phyloP scores from a whole-genome alignment of 1,140 invertebrate genomes.

The Drosophila trapezifrons region DNA sequence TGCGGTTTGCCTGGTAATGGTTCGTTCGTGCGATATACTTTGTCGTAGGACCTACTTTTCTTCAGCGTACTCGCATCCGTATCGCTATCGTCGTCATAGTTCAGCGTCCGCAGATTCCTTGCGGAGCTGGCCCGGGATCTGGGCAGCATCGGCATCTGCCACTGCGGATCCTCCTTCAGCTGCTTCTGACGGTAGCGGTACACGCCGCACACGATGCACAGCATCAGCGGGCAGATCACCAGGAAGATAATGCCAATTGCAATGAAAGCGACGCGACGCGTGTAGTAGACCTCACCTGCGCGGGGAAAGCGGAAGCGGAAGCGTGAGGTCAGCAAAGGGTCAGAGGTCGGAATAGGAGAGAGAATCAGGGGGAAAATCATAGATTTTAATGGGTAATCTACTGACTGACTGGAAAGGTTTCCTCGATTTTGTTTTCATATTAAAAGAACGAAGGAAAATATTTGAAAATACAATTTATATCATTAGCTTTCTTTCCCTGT shows the following conservation, averaged over 20 bases:
- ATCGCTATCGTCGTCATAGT: constrained; percentile 79
- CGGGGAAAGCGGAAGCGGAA: constrained; percentile 19
- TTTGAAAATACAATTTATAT: too few relatives aligned
- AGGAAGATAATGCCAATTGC: constrained; percentile 91
- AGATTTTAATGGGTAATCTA: background rate
- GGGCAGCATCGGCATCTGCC: constrained; percentile 83
- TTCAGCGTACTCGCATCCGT: constrained; percentile 84
- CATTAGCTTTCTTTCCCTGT: too few relatives aligned
- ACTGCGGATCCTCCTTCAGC: constrained; percentile 84
- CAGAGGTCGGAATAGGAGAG: constrained; percentile 13
- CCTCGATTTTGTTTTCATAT: background rate
- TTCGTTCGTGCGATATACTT: constrained; percentile 92
- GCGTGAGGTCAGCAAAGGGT: constrained; percentile 25
- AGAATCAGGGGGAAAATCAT: background rate
- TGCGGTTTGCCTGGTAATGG: constrained; percentile 90
- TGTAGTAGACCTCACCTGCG: constrained; percentile 84
- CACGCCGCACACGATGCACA: constrained; percentile 89
- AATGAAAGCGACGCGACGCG: constrained; percentile 86
- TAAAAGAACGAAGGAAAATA: too few relatives aligned
- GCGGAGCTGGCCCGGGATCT: constrained; percentile 86
- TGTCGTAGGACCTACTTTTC: constrained; percentile 90
- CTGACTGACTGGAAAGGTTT: background rate
- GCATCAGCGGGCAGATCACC: constrained; percentile 90
- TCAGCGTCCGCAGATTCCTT: constrained; percentile 84
- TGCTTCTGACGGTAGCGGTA: constrained; percentile 87